Percentiles rank a stretch among this genome's conserved stretches.
Evolutionary conservation across 2,888 invertebrate genomes (phyloP).

Genomic region (Tenodera sinensis): DNA sequence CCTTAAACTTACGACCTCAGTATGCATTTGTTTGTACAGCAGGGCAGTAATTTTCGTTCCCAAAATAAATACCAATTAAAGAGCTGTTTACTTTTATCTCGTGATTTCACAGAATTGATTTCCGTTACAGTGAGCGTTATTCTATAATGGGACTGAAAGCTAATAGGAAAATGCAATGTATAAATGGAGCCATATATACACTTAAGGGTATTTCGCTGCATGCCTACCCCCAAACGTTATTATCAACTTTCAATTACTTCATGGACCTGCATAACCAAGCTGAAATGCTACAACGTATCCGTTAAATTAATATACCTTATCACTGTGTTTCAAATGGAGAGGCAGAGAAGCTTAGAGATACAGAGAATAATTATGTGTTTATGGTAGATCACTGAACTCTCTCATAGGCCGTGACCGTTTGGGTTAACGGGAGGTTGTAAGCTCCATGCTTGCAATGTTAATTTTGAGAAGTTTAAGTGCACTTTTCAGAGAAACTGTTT

Average conservation of each 20-base stretch:
- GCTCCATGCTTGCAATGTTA: no score
- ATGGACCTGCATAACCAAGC: background rate
- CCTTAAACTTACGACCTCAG: background rate
- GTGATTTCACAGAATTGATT: background rate
- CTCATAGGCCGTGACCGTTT: no score
- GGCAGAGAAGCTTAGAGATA: no score
- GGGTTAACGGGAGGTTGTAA: no score
- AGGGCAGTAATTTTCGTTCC: background rate
- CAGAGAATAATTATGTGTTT: no score
- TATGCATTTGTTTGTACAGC: background rate
- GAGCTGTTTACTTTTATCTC: background rate
- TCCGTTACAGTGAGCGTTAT: background rate
- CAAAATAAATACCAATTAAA: background rate
- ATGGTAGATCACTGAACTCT: no score
- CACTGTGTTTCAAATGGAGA: no score
- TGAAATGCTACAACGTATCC: background rate
- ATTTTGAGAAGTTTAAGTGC: no score
- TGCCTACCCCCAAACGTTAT: background rate
- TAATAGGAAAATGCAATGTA: background rate
- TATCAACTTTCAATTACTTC: background rate
- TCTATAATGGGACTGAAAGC: background rate
- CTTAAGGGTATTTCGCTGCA: background rate
- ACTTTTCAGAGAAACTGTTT: no score
- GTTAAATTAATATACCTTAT: no score
- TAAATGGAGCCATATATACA: background rate